Evolutionary conservation across 92 coral and sea anemone genomes (phyloP), one percentile per base, ranked within the genome.

Genomic region (Heteractis magnifica): DNA sequence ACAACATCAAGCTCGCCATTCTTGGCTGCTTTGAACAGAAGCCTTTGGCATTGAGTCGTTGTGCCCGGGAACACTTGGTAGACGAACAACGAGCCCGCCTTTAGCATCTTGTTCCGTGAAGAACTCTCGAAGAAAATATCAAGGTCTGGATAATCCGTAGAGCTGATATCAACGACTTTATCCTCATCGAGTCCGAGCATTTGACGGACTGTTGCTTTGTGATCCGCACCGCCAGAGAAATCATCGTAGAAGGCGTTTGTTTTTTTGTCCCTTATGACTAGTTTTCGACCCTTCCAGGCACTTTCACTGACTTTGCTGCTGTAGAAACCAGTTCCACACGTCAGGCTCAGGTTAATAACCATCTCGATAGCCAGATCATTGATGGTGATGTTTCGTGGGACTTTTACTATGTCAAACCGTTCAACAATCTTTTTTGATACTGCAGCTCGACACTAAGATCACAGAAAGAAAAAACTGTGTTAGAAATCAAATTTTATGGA

Each of bases 271-370:
- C 86, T 89, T 59, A 96, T 73, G n/a, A 96, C 93, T 49, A 96
- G 88, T 83, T 85, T 96, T 15, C 99, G 90, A 51, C 94, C 98
- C 74, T 92, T 96, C 93, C 98, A 96, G 76, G 92, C 88, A 6
- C 87, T 90, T 74, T 96, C 98, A 50, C 75, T 88, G 3, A 88
- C 83, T 75, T 92, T 94, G 10, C 95, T 92, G 62, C 95, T 92
- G 70, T 96, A 96, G 89, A 96, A 96, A 18, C 99, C 99, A 68
- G 97, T 93, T 5, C 99, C 99, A 82, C 98, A 96, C 4, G 99
- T 96, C 71, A 96, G 78, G 64, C 98, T 96, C 94, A 96, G 85
- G 77, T 96, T 96, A 64, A 96, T 90, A 6, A 96, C 88, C 92
- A 96, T 86, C 72, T 90, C 90, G 68, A 94, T 93, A 44, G 99